Evolutionary conservation across 2,113 vertebrate genomes (phyloP).

Genomic region (Hyperoodon ampullatus): DNA sequence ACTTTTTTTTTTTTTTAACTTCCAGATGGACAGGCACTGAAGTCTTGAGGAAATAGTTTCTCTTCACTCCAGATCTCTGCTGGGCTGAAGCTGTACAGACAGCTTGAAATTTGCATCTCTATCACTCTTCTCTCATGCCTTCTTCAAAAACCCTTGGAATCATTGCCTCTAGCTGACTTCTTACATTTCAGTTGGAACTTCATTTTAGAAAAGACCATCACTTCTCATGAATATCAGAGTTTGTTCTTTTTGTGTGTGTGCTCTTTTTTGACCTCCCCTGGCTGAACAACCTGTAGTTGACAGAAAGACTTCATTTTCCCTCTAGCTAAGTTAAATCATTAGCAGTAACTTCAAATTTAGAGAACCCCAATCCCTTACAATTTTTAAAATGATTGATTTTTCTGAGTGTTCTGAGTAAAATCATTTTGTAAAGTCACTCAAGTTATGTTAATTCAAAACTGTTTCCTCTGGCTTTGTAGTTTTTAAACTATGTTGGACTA

Average conservation of each 20-base stretch:
- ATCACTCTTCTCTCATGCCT: neutral
- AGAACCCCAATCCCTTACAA: neutral
- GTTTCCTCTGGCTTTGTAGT: neutral
- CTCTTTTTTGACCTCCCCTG: neutral
- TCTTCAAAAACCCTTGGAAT: neutral
- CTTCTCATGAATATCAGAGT: neutral
- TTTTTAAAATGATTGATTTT: slow-evolving; percentile 27
- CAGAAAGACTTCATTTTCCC: slow-evolving; percentile 18
- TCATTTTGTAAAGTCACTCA: neutral
- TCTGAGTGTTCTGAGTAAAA: neutral
- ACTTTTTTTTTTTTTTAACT: neutral
- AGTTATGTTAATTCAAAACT: neutral
- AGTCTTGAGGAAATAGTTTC: neutral
- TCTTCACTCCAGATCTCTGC: neutral
- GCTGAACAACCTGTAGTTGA: neutral
- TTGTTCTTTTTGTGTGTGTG: neutral
- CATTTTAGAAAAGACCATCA: slow-evolving; percentile 7
- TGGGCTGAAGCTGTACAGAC: neutral
- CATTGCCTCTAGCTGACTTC: neutral
- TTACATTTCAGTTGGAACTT: neutral
- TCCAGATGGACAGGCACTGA: neutral
- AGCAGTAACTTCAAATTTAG: neutral
- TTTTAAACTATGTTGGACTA: neutral
- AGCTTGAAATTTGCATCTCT: neutral
- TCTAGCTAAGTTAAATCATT: slow-evolving; percentile 31